Conservation (phyloP, 2,888 invertebrate species). For the Arge pagana region DNA sequence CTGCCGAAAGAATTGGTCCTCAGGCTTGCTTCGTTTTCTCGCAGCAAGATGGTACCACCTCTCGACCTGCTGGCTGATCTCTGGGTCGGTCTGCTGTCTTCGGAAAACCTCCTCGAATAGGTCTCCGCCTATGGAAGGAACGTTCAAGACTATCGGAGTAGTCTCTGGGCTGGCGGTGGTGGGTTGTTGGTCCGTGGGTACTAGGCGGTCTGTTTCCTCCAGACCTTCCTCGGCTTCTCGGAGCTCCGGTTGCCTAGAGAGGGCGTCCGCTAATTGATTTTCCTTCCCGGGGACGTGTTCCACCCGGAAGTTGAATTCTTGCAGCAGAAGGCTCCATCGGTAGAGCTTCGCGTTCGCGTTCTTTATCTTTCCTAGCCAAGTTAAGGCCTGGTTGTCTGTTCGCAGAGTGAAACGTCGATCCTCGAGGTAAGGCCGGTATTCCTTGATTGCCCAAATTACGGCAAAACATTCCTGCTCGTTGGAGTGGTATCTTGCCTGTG, state of each 20-base stretch:
- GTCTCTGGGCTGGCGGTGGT: too few species aligned
- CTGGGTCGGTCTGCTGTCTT: not conserved
- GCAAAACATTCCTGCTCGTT: constrained; percentile 27
- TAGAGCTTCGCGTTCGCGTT: constrained; percentile 30
- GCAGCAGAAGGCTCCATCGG: constrained; percentile 32
- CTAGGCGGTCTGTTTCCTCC: not conserved
- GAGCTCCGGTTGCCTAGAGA: constrained; percentile 28
- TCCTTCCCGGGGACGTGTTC: constrained; percentile 27
- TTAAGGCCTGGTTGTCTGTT: constrained; percentile 32
- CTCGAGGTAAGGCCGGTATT: constrained; percentile 30
- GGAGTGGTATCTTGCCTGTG: constrained; percentile 25
- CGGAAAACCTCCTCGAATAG: not conserved
- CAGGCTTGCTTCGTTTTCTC: not conserved
- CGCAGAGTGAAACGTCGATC: constrained; percentile 27
- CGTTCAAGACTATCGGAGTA: not conserved
- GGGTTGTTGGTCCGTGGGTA: not conserved
- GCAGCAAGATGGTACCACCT: not conserved
- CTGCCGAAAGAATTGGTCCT: not conserved
- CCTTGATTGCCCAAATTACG: constrained; percentile 3
- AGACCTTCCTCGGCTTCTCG: not conserved
- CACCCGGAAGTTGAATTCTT: constrained; percentile 29
- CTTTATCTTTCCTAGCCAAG: constrained; percentile 30
- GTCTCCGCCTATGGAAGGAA: not conserved
- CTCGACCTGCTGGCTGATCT: not conserved
- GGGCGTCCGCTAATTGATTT: constrained; percentile 32